These are phyloP conservation scores for Theocolax elegans DNA, from an alignment of 1,140 invertebrate species.

Conservation along the genomic window DNA sequence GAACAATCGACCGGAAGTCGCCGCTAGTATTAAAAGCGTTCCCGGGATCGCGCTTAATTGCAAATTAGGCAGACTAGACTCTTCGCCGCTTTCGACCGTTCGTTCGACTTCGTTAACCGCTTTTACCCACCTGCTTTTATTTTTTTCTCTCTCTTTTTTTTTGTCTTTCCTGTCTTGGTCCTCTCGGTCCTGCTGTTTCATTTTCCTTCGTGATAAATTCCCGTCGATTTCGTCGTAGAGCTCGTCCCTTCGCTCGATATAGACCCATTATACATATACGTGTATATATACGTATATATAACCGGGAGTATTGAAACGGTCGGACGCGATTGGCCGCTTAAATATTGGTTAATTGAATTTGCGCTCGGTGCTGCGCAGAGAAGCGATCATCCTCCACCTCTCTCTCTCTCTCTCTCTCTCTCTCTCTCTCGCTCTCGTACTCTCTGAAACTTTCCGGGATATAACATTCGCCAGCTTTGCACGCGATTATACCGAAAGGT, in stretches of 20 bases:
- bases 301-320: neutral
- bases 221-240: too few species aligned
- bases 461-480: neutral
- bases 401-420: too few species aligned
- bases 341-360: slow-evolving; percentile 14
- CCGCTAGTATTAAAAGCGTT: slow-evolving; percentile 8
- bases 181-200: too few species aligned
- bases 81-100: neutral
- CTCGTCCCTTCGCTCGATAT: too few species aligned
- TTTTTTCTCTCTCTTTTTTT: neutral
- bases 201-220: too few species aligned
- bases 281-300: neutral
- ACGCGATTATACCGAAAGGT: neutral
- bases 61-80: slow-evolving; percentile 18
- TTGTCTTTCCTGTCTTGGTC: neutral
- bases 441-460: neutral
- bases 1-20: slow-evolving; percentile 28
- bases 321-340: neutral
- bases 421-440: too few species aligned
- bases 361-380: neutral
- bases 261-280: neutral
- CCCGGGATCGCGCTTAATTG: slow-evolving; percentile 6
- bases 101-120: slow-evolving; percentile 9
- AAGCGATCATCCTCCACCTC: neutral
- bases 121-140: neutral